These are phyloP conservation scores for Synergus gifuensis DNA, from an alignment of 2,888 invertebrate species.

Conservation along the genomic window DNA sequence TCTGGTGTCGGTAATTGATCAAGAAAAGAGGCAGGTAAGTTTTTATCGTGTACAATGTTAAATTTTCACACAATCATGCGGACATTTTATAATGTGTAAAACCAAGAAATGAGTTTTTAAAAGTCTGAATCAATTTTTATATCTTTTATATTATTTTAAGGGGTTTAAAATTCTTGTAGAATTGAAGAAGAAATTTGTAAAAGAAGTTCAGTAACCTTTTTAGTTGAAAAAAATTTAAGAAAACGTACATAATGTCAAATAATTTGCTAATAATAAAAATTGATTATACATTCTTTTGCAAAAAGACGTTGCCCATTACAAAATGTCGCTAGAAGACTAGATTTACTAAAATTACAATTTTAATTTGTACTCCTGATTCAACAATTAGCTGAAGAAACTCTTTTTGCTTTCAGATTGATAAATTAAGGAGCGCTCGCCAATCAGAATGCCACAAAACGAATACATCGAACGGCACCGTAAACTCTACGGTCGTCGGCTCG, in stretches of 20 bases:
- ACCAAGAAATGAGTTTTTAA: not conserved
- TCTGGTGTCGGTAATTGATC: not conserved
- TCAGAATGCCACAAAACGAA: constrained; percentile 98
- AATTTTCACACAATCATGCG: constrained; percentile 17
- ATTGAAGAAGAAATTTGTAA: too few relatives aligned
- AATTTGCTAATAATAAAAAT: not conserved
- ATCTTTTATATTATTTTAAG: too few relatives aligned
- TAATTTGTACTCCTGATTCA: not conserved
- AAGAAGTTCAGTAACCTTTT: not conserved
- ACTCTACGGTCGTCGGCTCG: constrained; percentile 95
- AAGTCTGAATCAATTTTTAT: too few relatives aligned
- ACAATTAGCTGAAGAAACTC: not conserved
- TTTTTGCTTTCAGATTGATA: not conserved
- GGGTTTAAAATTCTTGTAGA: too few relatives aligned
- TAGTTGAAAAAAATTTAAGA: not conserved
- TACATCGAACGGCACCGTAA: constrained; percentile 99
- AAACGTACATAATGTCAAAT: not conserved
- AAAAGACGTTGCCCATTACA: not conserved
- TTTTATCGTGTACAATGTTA: constrained; percentile 40
- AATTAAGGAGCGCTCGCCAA: not conserved
- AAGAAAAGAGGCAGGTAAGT: constrained; percentile 34
- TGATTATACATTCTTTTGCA: too few relatives aligned
- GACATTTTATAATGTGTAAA: not conserved
- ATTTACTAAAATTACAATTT: not conserved
- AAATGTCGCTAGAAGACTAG: not conserved